These are phyloP conservation scores for Geophilus truncorum DNA, from an alignment of 2,888 invertebrate genomes.

Conservation along the genomic window DNA sequence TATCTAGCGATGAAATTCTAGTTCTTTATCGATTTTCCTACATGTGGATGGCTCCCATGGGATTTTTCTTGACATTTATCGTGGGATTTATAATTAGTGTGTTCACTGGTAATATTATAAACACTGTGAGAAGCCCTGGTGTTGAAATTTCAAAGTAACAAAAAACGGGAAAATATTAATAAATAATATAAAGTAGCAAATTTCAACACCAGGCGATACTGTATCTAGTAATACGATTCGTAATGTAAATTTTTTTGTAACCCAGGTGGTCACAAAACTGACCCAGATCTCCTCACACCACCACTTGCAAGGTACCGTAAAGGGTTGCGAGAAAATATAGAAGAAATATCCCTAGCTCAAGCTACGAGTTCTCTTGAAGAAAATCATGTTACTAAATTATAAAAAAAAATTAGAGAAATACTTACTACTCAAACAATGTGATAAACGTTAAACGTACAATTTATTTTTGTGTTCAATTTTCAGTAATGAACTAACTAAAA, in stretches of 20 bases:
- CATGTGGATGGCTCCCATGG: conserved; percentile 52
- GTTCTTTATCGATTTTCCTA: conserved; percentile 51
- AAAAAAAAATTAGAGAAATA: too few relatives aligned
- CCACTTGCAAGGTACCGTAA: background rate
- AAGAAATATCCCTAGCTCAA: background rate
- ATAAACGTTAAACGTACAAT: too few relatives aligned
- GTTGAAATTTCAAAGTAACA: too few relatives aligned
- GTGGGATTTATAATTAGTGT: conserved; percentile 34
- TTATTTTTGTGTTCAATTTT: too few relatives aligned
- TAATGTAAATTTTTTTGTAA: background rate
- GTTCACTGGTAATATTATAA: conserved; percentile 35
- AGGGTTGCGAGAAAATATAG: background rate
- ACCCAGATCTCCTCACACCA: background rate
- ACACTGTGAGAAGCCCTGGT: too few relatives aligned
- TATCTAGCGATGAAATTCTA: conserved; percentile 41
- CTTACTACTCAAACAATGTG: too few relatives aligned
- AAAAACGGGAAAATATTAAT: too few relatives aligned
- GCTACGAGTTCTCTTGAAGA: background rate
- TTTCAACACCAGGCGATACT: too few relatives aligned
- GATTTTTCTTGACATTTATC: conserved; percentile 46
- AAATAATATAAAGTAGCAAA: too few relatives aligned
- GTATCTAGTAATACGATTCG: too few relatives aligned
- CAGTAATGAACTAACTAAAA: too few relatives aligned
- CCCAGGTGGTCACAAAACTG: background rate
- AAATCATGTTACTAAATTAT: background rate